phyloP scores from a whole-genome alignment of 2,888 invertebrate genomes.

The Nebria brevicollis region DNA sequence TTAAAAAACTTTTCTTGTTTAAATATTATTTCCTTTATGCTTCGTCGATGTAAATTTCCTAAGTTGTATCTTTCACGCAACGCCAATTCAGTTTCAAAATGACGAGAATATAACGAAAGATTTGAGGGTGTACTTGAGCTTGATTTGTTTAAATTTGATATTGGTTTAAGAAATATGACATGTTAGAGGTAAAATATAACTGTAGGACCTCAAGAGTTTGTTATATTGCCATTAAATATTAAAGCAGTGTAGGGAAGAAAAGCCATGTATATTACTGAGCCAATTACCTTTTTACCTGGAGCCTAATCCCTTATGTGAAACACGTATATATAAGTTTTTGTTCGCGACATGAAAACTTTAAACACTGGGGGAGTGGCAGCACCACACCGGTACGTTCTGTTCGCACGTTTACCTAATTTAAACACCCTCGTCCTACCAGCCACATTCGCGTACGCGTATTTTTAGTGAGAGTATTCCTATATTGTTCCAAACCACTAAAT shows the following conservation, averaged over 20 bases:
- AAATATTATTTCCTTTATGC: too few relatives aligned
- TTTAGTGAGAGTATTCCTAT: not conserved
- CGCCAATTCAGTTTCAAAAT: too few relatives aligned
- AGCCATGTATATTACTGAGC: conserved; percentile 5
- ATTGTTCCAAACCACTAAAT: not conserved
- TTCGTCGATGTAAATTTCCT: too few relatives aligned
- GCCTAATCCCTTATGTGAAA: conserved; percentile 17
- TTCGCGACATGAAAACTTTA: conserved; percentile 3
- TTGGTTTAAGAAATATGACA: conserved; percentile 1
- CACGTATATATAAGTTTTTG: conserved; percentile 30
- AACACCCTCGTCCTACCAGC: not conserved
- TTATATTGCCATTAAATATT: conserved; percentile 20
- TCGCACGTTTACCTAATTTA: conserved; percentile 5
- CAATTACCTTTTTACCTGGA: conserved; percentile 21
- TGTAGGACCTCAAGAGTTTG: not conserved
- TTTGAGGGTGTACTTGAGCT: too few relatives aligned
- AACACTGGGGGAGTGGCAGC: not conserved
- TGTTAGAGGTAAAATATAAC: not conserved
- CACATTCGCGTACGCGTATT: not conserved
- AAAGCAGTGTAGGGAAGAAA: not conserved
- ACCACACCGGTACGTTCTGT: not conserved
- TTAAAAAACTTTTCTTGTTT: too few relatives aligned
- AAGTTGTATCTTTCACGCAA: too few relatives aligned
- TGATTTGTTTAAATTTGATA: not conserved
- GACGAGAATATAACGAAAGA: too few relatives aligned